These are phyloP conservation scores for Phaedon cochleariae DNA, from an alignment of 2,888 invertebrate genomes.

Conservation along the genomic window DNA sequence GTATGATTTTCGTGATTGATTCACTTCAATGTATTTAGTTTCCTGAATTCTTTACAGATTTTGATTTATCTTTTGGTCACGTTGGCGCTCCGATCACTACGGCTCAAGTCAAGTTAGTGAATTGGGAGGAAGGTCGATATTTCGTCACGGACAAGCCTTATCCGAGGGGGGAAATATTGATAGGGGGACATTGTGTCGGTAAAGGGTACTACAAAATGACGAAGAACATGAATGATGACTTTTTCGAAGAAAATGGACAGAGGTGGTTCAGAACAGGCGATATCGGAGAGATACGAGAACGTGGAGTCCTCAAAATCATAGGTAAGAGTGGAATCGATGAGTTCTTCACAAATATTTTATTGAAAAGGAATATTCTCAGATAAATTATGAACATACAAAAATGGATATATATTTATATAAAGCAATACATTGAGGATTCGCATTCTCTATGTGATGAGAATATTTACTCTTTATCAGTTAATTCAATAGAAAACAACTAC, in stretches of 20 bases:
- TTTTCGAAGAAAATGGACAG: slow-evolving; percentile 80
- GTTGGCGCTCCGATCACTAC: slow-evolving; percentile 90
- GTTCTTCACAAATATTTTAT: no score
- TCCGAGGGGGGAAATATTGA: slow-evolving; percentile 81
- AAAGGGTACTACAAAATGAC: slow-evolving; percentile 93
- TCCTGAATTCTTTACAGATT: slow-evolving; percentile 21
- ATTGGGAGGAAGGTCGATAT: slow-evolving; percentile 96
- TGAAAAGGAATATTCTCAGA: no score
- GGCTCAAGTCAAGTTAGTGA: slow-evolving; percentile 83
- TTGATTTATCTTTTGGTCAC: slow-evolving; percentile 72
- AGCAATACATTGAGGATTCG: no score
- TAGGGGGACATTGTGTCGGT: slow-evolving; percentile 88
- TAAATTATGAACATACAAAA: no score
- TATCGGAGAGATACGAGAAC: slow-evolving; percentile 91
- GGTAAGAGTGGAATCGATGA: slow-evolving; percentile 79
- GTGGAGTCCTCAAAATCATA: slow-evolving; percentile 96
- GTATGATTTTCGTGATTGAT: no score
- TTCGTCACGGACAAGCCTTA: slow-evolving; percentile 84
- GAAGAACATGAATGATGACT: slow-evolving; percentile 89
- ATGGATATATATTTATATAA: no score
- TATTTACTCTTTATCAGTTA: no score
- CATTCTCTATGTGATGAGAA: no score
- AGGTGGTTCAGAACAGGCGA: slow-evolving; percentile 98
- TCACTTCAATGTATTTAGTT: no score
- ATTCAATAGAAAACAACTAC: no score